Base-by-base conservation (phyloP, 2,888 invertebrate genomes). In the Aspidiotus destructor region DNA sequence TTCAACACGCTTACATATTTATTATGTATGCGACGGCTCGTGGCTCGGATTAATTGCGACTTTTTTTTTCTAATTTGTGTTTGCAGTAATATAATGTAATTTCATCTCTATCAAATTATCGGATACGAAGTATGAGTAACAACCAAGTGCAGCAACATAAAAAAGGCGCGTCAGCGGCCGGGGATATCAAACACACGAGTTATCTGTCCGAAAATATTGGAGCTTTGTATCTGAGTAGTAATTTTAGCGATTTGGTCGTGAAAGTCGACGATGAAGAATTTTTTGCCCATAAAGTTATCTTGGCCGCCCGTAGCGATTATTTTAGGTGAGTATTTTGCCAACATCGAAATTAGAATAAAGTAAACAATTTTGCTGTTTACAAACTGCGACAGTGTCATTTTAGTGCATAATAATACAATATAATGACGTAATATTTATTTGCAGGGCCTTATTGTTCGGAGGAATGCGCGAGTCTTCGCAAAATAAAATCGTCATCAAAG, bases 261-360 rank as follows among this genome's bases (percentile, higher is more conserved):
- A 80, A 92, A 52, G 92, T 98, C 62, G 93, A 92, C 76, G 88
- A 87, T 71, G 80, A 83, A 71, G 74, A 74, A 73, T 83, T 89
- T 71, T 81, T 81, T 74, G 86, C 85, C 13, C 89, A 91, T 74
- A 86, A 86, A 77, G 85, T 96, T 7, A 91, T 99, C 73, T 81
- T 99, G 68, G 98, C 98, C 0, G 91, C 95, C 41, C 83, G 98
- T 74, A 95, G 96, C 76, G 92, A 96, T 75, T 99, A 97, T 80
- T 99, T 98, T 78, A 83, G 95, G 77, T 96, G 87, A 10, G 78
- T 88, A 52, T 6, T n/a, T 60, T 16, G 44, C 42, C 15, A 8
- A 41, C 7, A 2, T 41, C 40, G 13, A 15, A 11, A n/a, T 2
- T 55, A 41, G 9, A 16, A 16, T 69, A 41, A 48, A 8, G 58